Conservation (phyloP, 2,888 invertebrate genomes). For the Diogma glabrata region DNA sequence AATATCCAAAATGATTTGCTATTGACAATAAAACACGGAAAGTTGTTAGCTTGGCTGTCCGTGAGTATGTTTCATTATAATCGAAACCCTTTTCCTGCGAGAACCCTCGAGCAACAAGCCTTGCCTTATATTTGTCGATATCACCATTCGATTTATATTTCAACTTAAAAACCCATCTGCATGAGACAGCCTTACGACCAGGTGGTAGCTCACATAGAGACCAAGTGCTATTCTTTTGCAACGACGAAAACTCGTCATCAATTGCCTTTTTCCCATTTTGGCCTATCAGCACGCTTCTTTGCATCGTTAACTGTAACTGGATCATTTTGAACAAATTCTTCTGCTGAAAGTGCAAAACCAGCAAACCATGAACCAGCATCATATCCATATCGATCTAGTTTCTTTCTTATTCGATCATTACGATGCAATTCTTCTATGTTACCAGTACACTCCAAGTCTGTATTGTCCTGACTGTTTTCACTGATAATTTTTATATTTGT, state of each 20-base stretch:
- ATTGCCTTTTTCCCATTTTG: no score
- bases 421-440: neutral
- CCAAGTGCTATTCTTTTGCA: no score
- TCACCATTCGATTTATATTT: conserved; percentile 16
- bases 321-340: no score
- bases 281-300: no score
- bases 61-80: conserved; percentile 11
- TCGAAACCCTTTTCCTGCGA: conserved; percentile 11
- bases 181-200: conserved; percentile 10
- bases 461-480: neutral
- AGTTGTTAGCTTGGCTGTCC: conserved; percentile 5
- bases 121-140: no score
- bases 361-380: neutral
- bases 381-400: neutral
- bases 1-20: neutral
- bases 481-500: no score
- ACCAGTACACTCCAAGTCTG: neutral
- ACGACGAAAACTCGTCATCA: conserved; percentile 12
- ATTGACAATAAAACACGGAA: no score
- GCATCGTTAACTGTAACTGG: no score
- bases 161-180: conserved; percentile 17
- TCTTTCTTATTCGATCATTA: neutral
- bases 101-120: no score
- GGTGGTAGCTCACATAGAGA: neutral
- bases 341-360: no score